phyloP scores from a whole-genome alignment of 2,888 invertebrate genomes.

The Frankliniella intonsa region DNA sequence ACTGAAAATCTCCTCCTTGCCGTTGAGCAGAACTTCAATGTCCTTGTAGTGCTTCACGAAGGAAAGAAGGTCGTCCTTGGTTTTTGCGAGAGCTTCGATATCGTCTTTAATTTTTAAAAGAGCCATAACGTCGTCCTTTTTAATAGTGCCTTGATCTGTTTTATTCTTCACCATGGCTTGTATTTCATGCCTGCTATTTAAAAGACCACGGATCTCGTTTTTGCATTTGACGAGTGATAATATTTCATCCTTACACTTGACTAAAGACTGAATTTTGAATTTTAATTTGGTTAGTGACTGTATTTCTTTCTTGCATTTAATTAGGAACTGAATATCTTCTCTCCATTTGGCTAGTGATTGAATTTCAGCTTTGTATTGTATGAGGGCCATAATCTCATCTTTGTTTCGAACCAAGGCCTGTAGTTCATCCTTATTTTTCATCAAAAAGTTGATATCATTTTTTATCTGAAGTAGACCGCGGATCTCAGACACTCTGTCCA shows the following conservation, averaged over 20 bases:
- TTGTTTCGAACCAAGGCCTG: neutral
- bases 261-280: neutral
- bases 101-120: neutral
- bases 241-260: neutral
- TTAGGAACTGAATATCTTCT: neutral
- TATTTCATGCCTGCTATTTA: neutral
- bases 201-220: neutral
- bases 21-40: neutral
- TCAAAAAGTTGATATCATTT: neutral
- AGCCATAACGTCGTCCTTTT: neutral
- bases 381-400: neutral
- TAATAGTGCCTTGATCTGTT: neutral
- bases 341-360: slow-evolving; percentile 4
- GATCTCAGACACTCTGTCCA: neutral
- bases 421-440: neutral
- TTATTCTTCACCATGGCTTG: neutral
- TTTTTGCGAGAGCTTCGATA: neutral
- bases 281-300: neutral
- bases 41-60: slow-evolving; percentile 1
- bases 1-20: neutral
- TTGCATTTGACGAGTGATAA: neutral
- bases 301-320: slow-evolving; percentile 1
- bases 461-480: neutral
- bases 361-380: neutral
- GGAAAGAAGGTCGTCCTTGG: neutral